Evolutionary conservation across 2,113 vertebrate genomes (phyloP), one percentile per base, ranked within the genome.

Genomic region (Melanocharis versteri): DNA sequence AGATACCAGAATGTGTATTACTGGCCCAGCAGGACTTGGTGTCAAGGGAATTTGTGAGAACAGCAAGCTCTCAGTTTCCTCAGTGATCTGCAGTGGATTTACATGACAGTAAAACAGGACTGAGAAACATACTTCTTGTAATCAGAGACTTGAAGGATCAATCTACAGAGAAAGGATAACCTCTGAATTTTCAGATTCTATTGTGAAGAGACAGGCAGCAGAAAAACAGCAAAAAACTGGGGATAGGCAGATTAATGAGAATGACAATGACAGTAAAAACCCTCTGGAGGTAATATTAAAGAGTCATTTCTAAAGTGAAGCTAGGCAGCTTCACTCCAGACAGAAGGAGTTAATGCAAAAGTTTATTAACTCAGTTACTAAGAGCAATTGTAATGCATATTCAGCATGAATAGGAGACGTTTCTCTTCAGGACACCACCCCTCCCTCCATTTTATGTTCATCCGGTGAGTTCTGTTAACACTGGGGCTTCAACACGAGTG

Each of bases 401-500:
- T 75, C 60, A 78, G 28, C n/a, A 50, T 16, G 35, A 82, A 75
- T 10, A 57, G 15, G 17, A 79, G 53, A 80, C 5, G 3, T 20
- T 77, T 4, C 11, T 21, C 83, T 81, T 81, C 42, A 83, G 11
- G 30, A 39, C 9, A 65, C 7, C 6, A 81, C 4, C 3, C 22
- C 4, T 66, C 24, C 28, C 6, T 33, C 47, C 9, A 24, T 69
- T 60, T 75, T 45, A 6, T 8, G 1, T 23, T 58, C 30, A 71
- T 61, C 13, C 22, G 50, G 6, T 11, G 8, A 16, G 9, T 39
- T 70, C 23, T 78, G 3, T 35, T 70, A 78, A 42, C 27, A 70
- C 0, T 51, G 30, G 22, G 3, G 1, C 18, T 71, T 83, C 56
- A 70, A 8, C 20, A 48, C 47, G 45, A 53, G 3, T 7, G 2